Conservation (phyloP, 2,888 invertebrate genomes). For the Chironomus tentans region DNA sequence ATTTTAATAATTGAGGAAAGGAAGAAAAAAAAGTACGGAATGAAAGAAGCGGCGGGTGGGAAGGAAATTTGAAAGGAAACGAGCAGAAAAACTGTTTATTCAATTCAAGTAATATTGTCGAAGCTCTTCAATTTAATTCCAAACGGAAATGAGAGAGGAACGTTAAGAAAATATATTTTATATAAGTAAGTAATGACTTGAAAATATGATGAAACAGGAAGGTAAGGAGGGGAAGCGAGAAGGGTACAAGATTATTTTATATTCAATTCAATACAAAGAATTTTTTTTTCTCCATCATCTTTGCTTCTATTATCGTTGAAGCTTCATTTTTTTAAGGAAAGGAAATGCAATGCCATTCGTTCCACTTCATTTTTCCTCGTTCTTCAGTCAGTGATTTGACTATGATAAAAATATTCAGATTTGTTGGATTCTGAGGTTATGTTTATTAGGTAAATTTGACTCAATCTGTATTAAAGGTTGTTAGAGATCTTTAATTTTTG, state of each 20-base stretch:
- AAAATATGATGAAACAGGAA: neutral
- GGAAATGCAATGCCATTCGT: no score
- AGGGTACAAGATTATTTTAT: neutral
- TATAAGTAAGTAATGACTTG: conserved; percentile 1
- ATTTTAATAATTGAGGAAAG: conserved; percentile 18
- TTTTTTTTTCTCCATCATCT: no score
- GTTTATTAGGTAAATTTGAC: no score
- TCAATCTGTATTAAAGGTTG: no score
- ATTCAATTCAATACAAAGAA: neutral
- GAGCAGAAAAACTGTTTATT: conserved; percentile 26
- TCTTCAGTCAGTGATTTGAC: no score
- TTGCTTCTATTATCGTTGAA: no score
- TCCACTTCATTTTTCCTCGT: no score
- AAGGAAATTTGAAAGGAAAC: conserved; percentile 10
- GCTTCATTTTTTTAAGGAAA: no score
- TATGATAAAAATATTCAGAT: no score
- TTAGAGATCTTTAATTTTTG: no score
- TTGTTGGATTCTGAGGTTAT: no score
- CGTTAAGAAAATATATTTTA: neutral
- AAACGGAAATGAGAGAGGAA: conserved; percentile 16
- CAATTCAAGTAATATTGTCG: neutral
- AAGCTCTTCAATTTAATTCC: conserved; percentile 20
- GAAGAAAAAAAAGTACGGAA: neutral
- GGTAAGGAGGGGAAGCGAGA: neutral
- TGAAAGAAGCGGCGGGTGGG: neutral